Base-by-base conservation (phyloP, 1,140 invertebrate genomes). In the Camponotus vicinus region DNA sequence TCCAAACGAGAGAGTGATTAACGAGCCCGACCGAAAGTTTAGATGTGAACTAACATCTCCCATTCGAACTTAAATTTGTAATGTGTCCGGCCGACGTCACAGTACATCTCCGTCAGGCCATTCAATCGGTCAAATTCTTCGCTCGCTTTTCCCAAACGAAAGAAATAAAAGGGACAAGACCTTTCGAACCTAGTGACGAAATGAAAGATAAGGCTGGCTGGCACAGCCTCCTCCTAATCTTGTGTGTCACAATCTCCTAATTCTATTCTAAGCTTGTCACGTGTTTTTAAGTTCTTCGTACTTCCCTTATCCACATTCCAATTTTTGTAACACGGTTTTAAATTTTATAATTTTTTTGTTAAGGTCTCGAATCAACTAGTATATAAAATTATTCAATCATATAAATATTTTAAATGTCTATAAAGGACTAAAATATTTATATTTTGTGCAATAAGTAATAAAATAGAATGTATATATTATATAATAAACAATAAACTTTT, bases 31-130 rank as follows among this genome's bases (percentile, higher is more conserved):
- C 27, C 32, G 69, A 75, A 71, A 83, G 79, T 83, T 83, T 75
- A 59, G 57, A 83, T 69, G 13, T 8, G 55, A 18, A 83, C 55
- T 63, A 83, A 83, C 79, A 73, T 40, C 79, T 75, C 67, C 32
- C 69, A 75, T 83, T 45, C 79, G 69, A 15, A 40, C 34, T 83
- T 83, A 70, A 83, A 75, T 83, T 61, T 63, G 79, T 75, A 73
- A 59, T 42, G 55, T 45, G 82, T 42, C 61, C 45, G 71, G 15
- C 55, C 71, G 40, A 67, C 83, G 79, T 89, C 77, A 89, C 86
- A 76, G 83, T 57, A 88, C 69, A 86, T 89, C 85, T 88, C 55
- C 71, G 61, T 61, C 86, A 75, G 61, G 27, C 67, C 21, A 69
- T 77, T 61, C 86, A 80, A 82, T 76, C 86, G 73, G 63, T 86